phyloP scores from a whole-genome alignment of 2,888 invertebrate species.

The Watsonalla binaria region DNA sequence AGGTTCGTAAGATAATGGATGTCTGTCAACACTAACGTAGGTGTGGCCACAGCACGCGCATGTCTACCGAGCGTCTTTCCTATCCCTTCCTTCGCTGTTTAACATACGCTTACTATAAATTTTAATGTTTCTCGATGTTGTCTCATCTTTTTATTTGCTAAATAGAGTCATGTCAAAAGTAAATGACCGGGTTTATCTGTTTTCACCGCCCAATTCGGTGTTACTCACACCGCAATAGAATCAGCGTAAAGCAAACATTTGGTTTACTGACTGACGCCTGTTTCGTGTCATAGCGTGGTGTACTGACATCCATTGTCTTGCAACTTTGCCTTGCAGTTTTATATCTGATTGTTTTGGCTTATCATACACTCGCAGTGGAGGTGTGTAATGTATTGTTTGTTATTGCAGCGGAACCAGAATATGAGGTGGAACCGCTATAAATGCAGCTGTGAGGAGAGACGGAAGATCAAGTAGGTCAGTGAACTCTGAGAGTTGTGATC shows the following conservation, averaged over 20 bases:
- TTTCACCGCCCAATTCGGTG: slow-evolving; percentile 18
- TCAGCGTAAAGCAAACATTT: slow-evolving; percentile 11
- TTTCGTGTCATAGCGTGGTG: slow-evolving; percentile 17
- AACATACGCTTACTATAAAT: slow-evolving; percentile 40
- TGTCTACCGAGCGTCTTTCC: slow-evolving; percentile 34
- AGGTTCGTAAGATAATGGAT: slow-evolving; percentile 76
- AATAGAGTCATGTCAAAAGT: slow-evolving; percentile 11
- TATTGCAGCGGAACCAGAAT: slow-evolving; percentile 68
- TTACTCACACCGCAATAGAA: slow-evolving; percentile 18
- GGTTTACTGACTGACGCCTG: slow-evolving; percentile 23
- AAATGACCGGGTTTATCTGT: slow-evolving; percentile 10
- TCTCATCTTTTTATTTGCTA: slow-evolving; percentile 9
- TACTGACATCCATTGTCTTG: slow-evolving; percentile 70
- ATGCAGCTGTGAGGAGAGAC: slow-evolving; percentile 54
- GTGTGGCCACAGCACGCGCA: slow-evolving; percentile 40
- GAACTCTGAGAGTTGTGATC: not conserved
- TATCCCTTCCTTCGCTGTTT: slow-evolving; percentile 23
- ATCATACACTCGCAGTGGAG: slow-evolving; percentile 4
- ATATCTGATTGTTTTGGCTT: slow-evolving; percentile 13
- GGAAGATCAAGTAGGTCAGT: slow-evolving; percentile 18
- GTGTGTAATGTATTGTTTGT: slow-evolving; percentile 37
- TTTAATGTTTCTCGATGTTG: slow-evolving; percentile 22
- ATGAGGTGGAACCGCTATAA: slow-evolving; percentile 73
- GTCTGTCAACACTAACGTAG: slow-evolving; percentile 57
- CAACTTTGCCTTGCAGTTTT: slow-evolving; percentile 34